Evolutionary conservation across 2,797 vertebrate species (phyloP).

Genomic region (Bucorvus abyssinicus): DNA sequence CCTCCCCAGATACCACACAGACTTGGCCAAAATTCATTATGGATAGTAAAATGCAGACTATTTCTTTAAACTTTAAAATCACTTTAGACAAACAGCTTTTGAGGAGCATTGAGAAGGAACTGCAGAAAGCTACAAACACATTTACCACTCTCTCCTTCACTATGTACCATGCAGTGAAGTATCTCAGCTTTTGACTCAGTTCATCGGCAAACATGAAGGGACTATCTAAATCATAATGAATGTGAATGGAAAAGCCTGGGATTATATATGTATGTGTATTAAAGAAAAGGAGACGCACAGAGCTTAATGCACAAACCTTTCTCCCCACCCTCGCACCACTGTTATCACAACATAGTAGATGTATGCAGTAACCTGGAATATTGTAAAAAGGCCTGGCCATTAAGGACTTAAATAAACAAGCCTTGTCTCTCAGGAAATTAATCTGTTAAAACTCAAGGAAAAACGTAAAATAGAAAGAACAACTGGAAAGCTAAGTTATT

Average conservation of each 20-base stretch:
- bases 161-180: not conserved
- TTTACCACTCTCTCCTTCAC: not conserved
- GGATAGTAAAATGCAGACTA: not conserved
- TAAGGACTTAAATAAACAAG: not conserved
- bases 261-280: not conserved
- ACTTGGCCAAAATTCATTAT: not conserved
- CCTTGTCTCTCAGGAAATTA: not conserved
- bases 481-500: not conserved
- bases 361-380: not conserved
- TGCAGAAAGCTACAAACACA: not conserved
- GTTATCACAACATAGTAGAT: not conserved
- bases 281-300: not conserved
- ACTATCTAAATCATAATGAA: not conserved
- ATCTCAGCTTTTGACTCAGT: not conserved
- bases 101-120: not conserved
- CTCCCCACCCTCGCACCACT: not conserved
- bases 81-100: not conserved
- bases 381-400: not conserved
- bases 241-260: not conserved
- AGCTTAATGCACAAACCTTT: not conserved
- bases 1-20: not conserved
- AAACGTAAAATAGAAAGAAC: not conserved
- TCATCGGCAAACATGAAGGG: not conserved
- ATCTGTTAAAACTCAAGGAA: not conserved
- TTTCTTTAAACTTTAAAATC: not conserved